Conservation (phyloP, 2,113 vertebrate species). For the Merops nubicus region DNA sequence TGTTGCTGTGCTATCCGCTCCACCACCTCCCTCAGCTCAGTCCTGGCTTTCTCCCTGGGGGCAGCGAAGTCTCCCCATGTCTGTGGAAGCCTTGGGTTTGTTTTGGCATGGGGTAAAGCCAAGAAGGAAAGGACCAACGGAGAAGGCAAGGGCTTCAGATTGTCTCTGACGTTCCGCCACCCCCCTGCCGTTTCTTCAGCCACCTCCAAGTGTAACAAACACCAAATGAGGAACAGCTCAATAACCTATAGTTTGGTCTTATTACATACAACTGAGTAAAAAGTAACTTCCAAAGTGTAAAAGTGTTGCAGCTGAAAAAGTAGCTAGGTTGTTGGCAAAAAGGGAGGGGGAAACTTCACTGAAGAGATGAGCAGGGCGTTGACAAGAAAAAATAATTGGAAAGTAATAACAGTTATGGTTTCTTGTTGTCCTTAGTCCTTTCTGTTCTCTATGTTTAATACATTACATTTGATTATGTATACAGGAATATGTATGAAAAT, state of each 20-base stretch:
- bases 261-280: background rate
- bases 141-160: background rate
- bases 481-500: too few species aligned
- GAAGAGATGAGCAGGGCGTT: background rate
- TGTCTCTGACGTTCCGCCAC: too few species aligned
- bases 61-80: background rate
- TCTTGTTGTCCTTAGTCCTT: background rate
- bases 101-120: background rate
- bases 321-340: background rate
- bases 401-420: background rate
- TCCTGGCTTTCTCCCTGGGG: rapidly evolving
- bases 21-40: rapidly evolving
- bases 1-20: rapidly evolving
- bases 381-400: background rate
- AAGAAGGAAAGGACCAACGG: background rate
- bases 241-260: background rate
- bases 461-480: too few species aligned
- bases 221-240: background rate
- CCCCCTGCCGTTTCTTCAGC: background rate
- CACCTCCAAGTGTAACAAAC: background rate
- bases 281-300: background rate
- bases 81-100: background rate
- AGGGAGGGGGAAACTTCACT: background rate
- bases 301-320: background rate
- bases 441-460: too few species aligned